Percentiles rank a stretch among this genome's conserved stretches.
Conservation (phyloP, 2,797 vertebrate genomes). For the Channallabes apus region DNA sequence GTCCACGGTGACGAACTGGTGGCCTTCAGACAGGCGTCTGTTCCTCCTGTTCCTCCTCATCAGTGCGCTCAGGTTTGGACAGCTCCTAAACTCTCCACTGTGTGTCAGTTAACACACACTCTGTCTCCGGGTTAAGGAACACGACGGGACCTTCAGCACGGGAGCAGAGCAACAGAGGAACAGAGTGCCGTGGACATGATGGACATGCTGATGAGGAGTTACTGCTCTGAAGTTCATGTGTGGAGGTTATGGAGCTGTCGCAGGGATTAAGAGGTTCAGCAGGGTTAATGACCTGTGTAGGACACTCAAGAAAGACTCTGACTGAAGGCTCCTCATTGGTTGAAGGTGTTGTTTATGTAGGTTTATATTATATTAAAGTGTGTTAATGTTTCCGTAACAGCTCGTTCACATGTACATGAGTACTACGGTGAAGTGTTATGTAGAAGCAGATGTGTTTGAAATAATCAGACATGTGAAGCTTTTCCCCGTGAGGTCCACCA, state of each 20-base stretch:
- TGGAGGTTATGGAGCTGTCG: not conserved
- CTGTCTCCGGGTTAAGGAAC: conserved; percentile 27
- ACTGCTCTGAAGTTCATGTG: not conserved
- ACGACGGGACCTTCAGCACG: not conserved
- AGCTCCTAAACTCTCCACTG: conserved; percentile 16
- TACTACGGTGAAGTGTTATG: not conserved
- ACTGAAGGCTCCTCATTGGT: not conserved
- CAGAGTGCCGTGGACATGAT: not conserved
- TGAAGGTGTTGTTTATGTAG: not conserved
- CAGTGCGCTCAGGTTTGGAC: conserved; percentile 32
- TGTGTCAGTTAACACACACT: conserved; percentile 20
- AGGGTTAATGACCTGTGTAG: not conserved
- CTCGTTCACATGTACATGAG: not conserved
- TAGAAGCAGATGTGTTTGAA: not conserved
- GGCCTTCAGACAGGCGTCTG: conserved; percentile 43
- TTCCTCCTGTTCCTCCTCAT: conserved; percentile 17
- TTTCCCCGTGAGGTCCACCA: not conserved
- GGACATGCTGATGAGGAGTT: not conserved
- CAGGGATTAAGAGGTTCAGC: not conserved
- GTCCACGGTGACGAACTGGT: conserved; percentile 12
- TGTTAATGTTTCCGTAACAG: not conserved
- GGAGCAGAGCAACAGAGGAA: not conserved
- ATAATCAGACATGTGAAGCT: not conserved
- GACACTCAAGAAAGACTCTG: not conserved
- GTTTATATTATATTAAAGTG: not conserved